phyloP scores from a whole-genome alignment of 2,888 invertebrate genomes.

The Thumatha senex region DNA sequence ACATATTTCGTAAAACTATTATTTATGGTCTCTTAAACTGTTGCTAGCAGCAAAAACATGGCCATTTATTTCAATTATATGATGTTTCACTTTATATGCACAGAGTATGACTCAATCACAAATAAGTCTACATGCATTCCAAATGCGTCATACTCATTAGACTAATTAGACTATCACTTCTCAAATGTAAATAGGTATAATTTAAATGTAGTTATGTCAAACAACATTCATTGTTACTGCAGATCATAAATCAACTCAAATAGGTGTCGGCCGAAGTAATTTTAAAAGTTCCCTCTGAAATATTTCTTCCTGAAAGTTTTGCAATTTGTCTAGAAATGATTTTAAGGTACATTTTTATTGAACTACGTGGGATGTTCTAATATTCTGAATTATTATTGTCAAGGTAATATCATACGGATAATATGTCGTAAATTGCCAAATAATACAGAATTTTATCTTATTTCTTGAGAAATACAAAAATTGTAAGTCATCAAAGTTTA shows the following conservation, averaged over 20 bases:
- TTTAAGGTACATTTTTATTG: slow-evolving; percentile 24
- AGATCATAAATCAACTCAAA: slow-evolving; percentile 56
- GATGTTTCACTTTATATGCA: not conserved
- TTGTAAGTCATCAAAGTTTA: too few species aligned
- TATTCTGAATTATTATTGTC: too few species aligned
- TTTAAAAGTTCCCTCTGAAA: slow-evolving; percentile 55
- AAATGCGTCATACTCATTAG: slow-evolving; percentile 31
- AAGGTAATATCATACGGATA: too few species aligned
- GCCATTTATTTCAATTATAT: too few species aligned
- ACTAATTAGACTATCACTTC: too few species aligned
- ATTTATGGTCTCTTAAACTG: too few species aligned
- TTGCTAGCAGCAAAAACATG: too few species aligned
- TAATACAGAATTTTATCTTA: too few species aligned
- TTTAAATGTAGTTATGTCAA: slow-evolving; percentile 19
- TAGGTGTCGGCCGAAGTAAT: slow-evolving; percentile 57
- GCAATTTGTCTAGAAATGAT: slow-evolving; percentile 50
- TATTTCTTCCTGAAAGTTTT: slow-evolving; percentile 55
- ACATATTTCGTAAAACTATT: too few species aligned
- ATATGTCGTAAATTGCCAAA: too few species aligned
- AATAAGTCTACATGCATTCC: slow-evolving; percentile 28
- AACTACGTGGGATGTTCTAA: slow-evolving; percentile 14
- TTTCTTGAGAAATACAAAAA: too few species aligned
- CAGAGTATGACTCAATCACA: slow-evolving; percentile 20
- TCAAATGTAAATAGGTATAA: too few species aligned
- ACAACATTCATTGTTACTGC: slow-evolving; percentile 51